Base-by-base conservation (phyloP, 1,140 invertebrate genomes). In the Agrilus planipennis region DNA sequence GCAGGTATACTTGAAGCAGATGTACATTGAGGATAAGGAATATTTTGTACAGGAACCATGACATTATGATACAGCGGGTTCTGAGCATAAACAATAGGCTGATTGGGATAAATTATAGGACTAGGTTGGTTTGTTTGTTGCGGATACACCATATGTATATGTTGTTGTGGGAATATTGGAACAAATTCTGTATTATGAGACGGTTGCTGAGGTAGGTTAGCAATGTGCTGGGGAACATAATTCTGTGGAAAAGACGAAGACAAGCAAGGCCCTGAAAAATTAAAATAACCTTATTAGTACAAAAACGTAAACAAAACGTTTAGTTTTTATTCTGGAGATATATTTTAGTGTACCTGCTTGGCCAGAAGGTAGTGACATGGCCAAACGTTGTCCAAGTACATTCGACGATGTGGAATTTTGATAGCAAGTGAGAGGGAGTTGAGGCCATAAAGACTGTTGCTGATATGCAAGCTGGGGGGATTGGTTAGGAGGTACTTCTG, bases 161-260 rank as follows among this genome's bases (percentile, higher is more conserved):
- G 45, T 42, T 59, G 57, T 20, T 51, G 50, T 1, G 50, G 42
- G 27, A 52, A 62, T 7, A 60, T 43, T 3, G 55, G 54, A 2
- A 57, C 31, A 10, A 62, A 30, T 23, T 62, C 50, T 15, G 44
- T 19, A 25, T 39, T 39, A 16, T 34, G 27, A 9, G 42, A 28
- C 16, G 38, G 41, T 17, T 19, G 28, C 7, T 39, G 19, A 28
- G 32, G 12, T 7, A 4, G 7, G 7, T 4, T 15, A 7, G 4
- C 3, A 21, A 5, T 7, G 20, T 20, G 34, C 2, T 10, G 36
- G n/a, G 39, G 30, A 7, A 42, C 25, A 32, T 36, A 42, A 27
- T 32, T 40, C 23, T 42, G 20, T 31, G 47, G 44, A 30, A 34
- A 38, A 12, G 30, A 22, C 17, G 35, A 32, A 14, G 40, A 43